phyloP scores from a whole-genome alignment of 1,140 invertebrate genomes.

The Stegodyphus mimosarum region DNA sequence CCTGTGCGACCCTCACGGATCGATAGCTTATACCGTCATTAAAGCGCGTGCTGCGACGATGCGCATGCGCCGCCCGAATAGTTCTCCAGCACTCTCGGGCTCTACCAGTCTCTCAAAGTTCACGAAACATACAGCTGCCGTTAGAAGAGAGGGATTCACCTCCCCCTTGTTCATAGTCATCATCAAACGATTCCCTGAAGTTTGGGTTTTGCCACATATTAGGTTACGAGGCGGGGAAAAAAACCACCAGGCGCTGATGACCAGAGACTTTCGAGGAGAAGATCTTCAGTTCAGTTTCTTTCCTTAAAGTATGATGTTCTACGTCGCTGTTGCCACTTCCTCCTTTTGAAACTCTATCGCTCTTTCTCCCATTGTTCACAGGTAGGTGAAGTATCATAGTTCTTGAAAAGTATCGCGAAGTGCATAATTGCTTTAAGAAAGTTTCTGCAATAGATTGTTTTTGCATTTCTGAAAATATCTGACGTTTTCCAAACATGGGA shows the following conservation, averaged over 20 bases:
- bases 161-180: no score
- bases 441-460: not conserved
- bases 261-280: not conserved
- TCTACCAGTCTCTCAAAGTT: conserved; percentile 49
- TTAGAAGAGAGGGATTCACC: no score
- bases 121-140: conserved; percentile 17
- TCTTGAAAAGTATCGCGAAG: conserved; percentile 35
- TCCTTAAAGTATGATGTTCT: conserved; percentile 44
- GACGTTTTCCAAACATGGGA: no score
- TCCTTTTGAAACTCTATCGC: conserved; percentile 41
- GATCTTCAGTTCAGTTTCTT: conserved; percentile 17
- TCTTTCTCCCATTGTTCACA: conserved; percentile 55
- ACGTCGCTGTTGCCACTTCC: conserved; percentile 43
- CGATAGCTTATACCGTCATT: conserved; percentile 46
- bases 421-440: conserved; percentile 23
- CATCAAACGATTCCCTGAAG: not conserved
- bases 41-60: not conserved
- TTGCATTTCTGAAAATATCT: no score
- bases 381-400: conserved; percentile 40
- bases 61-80: conserved; percentile 48
- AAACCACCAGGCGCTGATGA: conserved; percentile 2
- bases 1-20: conserved; percentile 48
- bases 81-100: conserved; percentile 30
- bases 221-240: not conserved
- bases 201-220: not conserved